Percentiles rank a stretch among this genome's conserved stretches.
These are phyloP conservation scores for Brassicogethes aeneus DNA, from an alignment of 2,888 invertebrate species.

Conservation along the genomic window DNA sequence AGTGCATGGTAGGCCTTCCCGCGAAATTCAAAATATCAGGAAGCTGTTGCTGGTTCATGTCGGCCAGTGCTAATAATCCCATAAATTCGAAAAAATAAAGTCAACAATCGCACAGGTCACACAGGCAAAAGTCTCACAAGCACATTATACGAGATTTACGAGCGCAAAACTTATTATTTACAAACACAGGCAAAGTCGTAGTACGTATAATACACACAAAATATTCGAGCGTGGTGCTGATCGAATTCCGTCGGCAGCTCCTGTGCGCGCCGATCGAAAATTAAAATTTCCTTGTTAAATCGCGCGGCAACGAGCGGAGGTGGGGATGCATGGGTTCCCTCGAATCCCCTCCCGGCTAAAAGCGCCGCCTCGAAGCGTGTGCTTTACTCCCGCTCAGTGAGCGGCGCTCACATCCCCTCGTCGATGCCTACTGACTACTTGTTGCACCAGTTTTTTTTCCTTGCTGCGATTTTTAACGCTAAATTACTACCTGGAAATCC, in stretches of 20 bases:
- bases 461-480: no score
- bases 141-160: no score
- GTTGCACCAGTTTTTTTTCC: no score
- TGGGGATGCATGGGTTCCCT: neutral
- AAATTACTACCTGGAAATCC: no score
- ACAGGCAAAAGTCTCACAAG: neutral
- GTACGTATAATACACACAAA: no score
- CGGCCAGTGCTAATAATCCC: neutral
- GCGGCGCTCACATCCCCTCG: no score
- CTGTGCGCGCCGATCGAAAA: neutral
- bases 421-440: no score
- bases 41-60: slow-evolving; percentile 31
- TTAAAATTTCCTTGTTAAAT: no score
- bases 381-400: no score
- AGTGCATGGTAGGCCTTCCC: slow-evolving; percentile 19
- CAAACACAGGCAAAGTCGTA: no score
- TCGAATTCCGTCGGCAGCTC: neutral
- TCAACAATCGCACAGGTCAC: neutral
- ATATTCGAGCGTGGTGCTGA: no score
- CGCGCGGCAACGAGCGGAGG: neutral
- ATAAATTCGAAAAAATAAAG: neutral
- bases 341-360: neutral
- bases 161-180: no score
- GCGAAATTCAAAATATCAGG: slow-evolving; percentile 30
- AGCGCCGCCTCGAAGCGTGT: neutral